A percentile compares a stretch with the other conserved stretches of the same genome.
phyloP scores from a whole-genome alignment of 2,113 vertebrate genomes.

The Benitochromis conjunctus region DNA sequence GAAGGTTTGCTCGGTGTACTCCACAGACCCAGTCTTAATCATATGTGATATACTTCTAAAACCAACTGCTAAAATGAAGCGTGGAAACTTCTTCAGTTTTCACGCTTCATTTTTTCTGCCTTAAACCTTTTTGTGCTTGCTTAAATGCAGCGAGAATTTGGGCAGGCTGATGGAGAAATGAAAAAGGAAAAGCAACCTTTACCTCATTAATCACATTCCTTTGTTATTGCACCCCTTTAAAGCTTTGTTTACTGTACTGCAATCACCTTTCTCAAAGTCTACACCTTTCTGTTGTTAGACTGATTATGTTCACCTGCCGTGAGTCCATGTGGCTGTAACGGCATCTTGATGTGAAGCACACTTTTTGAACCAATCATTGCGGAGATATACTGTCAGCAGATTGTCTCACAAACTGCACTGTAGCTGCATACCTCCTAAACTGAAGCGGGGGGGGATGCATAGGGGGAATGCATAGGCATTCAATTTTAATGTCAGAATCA shows the following conservation, averaged over 20 bases:
- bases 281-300: not conserved
- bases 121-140: not conserved
- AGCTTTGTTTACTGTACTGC: not conserved
- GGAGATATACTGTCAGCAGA: not conserved
- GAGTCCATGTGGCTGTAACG: not conserved
- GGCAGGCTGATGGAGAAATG: not conserved
- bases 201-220: not conserved
- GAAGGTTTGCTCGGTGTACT: conserved; percentile 46
- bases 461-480: not conserved
- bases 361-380: not conserved
- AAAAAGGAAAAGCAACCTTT: not conserved
- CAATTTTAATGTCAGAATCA: not conserved
- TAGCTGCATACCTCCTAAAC: not conserved
- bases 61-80: not conserved
- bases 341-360: not conserved
- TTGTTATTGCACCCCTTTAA: not conserved
- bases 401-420: not conserved
- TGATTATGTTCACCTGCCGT: not conserved
- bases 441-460: not conserved
- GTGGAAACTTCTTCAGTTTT: not conserved
- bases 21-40: not conserved
- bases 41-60: not conserved
- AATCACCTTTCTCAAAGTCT: not conserved
- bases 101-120: not conserved
- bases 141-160: not conserved